Base-by-base conservation (phyloP, 2,113 vertebrate genomes). In the Hippocampus zosterae region DNA sequence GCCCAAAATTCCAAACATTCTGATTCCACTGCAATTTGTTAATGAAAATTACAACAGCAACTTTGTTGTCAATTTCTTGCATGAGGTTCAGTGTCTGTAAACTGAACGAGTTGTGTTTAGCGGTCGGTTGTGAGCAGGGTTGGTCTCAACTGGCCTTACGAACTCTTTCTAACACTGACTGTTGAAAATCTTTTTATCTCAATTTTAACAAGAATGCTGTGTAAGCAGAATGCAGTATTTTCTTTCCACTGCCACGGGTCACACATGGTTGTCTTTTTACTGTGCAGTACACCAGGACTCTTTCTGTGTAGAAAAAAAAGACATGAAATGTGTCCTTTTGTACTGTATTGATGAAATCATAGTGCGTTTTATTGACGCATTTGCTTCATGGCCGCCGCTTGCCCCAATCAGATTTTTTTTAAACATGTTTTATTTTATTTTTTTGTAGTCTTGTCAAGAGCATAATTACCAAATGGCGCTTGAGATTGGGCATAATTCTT, bases 141-240 rank as follows among this genome's bases (percentile, higher is more conserved):
- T 88, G 89, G 86, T 90, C 91, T 86, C 84, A 79, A 80, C 87
- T 88, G 86, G 91, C 91, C 92, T 93, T 93, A 92, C 83, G 82
- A 91, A 88, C 89, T 85, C 88, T 90, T 90, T 91, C 89, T 91
- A 88, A 89, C 90, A 83, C 88, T 89, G 92, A 93, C 91, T 93
- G 92, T 93, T 93, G 85, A 90, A 90, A 88, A 89, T 88, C 77
- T 92, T 92, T 91, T 82, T 92, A 92, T 90, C 81, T 91, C 83
- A 88, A 85, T 89, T 90, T 79, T 82, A 33, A 56, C 85, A 85
- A 25, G 83, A 83, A 73, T n/a, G 23, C 84, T 60, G 59, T 88
- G 83, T 85, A 77, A 67, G 65, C 75, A 83, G 72, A 88, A 76
- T 69, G 82, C 75, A 79, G 86, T 89, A 15, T 18, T 27, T 46